Conservation (phyloP, 2,797 vertebrate species). For the Myiotriccus ornatus region DNA sequence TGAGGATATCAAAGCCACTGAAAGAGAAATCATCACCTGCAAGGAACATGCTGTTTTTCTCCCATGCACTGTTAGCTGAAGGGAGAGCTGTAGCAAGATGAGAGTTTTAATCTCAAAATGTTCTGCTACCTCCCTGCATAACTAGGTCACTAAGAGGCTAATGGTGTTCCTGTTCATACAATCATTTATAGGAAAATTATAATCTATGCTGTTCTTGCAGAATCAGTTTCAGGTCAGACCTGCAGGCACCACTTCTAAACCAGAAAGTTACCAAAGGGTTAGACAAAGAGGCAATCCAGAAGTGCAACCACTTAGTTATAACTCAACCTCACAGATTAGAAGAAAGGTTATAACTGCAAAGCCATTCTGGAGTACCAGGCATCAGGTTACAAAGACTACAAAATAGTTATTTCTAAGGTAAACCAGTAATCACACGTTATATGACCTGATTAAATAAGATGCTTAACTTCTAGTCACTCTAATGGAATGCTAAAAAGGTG, state of each 20-base stretch:
- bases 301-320: neutral
- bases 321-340: neutral
- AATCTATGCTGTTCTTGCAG: neutral
- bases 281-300: neutral
- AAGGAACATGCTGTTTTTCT: conserved; percentile 5
- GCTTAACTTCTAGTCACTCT: neutral
- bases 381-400: neutral
- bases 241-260: neutral
- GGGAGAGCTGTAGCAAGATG: neutral
- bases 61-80: neutral
- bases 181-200: neutral
- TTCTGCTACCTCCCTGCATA: neutral
- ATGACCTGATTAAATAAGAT: neutral
- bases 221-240: neutral
- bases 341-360: neutral
- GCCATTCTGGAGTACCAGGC: neutral
- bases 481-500: neutral
- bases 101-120: conserved; percentile 13
- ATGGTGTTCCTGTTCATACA: neutral
- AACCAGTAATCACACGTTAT: neutral
- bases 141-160: conserved; percentile 19
- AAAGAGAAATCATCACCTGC: conserved; percentile 43
- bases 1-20: conserved; percentile 38
- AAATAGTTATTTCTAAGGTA: neutral
- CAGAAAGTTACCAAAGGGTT: neutral